phyloP scores from a whole-genome alignment of 1,140 invertebrate species.

The Micrasema minimum region DNA sequence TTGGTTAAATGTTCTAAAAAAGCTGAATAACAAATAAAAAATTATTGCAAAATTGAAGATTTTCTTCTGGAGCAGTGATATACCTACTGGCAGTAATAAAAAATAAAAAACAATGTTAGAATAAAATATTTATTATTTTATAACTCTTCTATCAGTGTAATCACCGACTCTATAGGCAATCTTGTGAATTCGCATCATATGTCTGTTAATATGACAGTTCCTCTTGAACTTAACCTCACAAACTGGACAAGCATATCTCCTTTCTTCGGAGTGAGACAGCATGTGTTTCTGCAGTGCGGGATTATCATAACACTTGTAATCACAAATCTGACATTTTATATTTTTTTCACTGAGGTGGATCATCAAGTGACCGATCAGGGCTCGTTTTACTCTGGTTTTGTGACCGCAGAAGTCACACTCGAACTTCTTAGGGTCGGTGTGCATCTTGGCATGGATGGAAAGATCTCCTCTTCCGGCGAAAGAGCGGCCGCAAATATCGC shows the following conservation, averaged over 20 bases:
- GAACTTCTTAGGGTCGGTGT: conserved; percentile 67
- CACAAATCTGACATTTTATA: conserved; percentile 31
- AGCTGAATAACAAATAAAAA: no score
- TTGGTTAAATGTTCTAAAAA: no score
- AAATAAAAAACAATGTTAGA: no score
- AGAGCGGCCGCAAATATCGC: conserved; percentile 63
- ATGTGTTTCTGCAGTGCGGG: conserved; percentile 15
- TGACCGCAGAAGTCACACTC: conserved; percentile 65
- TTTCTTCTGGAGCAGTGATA: no score
- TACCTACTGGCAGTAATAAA: no score
- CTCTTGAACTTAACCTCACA: conserved; percentile 62
- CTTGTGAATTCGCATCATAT: conserved; percentile 61
- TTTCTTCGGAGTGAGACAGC: conserved; percentile 17
- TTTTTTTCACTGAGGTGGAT: conserved; percentile 3
- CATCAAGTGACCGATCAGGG: conserved; percentile 56
- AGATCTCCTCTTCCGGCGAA: conserved; percentile 63
- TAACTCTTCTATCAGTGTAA: conserved; percentile 1
- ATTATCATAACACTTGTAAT: background rate
- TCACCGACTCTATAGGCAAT: conserved; percentile 60
- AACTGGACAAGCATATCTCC: conserved; percentile 12
- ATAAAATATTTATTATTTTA: background rate
- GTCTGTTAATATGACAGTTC: conserved; percentile 62
- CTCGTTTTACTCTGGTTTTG: conserved; percentile 63
- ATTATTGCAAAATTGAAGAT: no score
- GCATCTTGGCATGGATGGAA: conserved; percentile 59